Base-by-base conservation (phyloP, 2,888 invertebrate species). In the Andrena flavipes region DNA sequence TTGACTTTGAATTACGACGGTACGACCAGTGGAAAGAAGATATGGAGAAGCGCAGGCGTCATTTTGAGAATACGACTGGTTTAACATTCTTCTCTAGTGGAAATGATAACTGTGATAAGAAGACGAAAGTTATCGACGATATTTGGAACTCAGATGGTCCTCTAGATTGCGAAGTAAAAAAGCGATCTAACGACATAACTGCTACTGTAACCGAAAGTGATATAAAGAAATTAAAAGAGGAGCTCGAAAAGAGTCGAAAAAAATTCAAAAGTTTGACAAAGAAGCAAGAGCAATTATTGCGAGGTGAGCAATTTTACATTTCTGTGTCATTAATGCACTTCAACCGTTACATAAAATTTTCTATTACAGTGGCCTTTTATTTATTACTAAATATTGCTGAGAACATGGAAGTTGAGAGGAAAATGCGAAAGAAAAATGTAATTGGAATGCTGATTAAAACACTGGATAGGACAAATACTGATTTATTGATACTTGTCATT, bases 341-440 rank as follows among this genome's bases (percentile, higher is more conserved):
- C 23, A 62, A 67, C 8, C 63, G 51, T 74, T 42, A 26, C 30
- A 63, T 49, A 59, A 16, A 67, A 71, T n/a, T 67, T 77, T 85
- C 85, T 70, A 84, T 92, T 94, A 72, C 92, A 96, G 99, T 98
- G 63, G 97, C 98, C 2, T 98, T 98, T 93, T 98, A 99, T 94
- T 95, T 99, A 92, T 95, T 99, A 73, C 95, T 99, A 68, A 99
- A 99, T 94, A 97, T 99, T 94, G 98, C 99, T 3, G 99, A 99
- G 94, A 99, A 99, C 95, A 96, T 98, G 8, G 97, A 97, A 93
- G 97, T 99, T 2, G 99, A 99, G 94, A 97, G 98, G 94, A 99
- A 99, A 95, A 99, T 99, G 98, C 96, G 98, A 35, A 98, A 98
- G 91, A 97, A 99, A 94, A 98, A 97, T 91, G 96, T 99, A 85